These are phyloP conservation scores for Leptatherina wallacei DNA, from an alignment of 2,797 vertebrate genomes.

Conservation along the genomic window DNA sequence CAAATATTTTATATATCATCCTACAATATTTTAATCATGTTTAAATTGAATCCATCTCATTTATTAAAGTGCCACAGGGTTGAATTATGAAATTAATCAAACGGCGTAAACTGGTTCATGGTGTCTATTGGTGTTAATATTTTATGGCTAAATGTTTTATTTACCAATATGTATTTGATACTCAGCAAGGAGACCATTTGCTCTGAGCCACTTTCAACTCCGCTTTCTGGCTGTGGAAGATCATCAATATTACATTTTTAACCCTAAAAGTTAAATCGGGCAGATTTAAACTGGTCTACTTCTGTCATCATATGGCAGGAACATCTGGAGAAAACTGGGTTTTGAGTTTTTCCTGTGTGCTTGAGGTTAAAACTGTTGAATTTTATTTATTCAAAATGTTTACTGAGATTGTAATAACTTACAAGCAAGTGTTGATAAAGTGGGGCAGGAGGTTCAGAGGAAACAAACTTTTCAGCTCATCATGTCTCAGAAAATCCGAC, in stretches of 20 bases:
- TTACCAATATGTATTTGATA: slow-evolving; percentile 70
- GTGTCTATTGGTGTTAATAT: slow-evolving; percentile 67
- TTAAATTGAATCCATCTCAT: slow-evolving; percentile 8
- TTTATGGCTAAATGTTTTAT: slow-evolving; percentile 74
- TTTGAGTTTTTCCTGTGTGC: slow-evolving; percentile 3
- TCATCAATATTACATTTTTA: slow-evolving; percentile 74
- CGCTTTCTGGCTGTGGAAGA: slow-evolving; percentile 54
- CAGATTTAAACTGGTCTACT: slow-evolving; percentile 45
- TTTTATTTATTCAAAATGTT: slow-evolving; percentile 13
- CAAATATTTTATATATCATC: not conserved
- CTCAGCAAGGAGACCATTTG: slow-evolving; percentile 44
- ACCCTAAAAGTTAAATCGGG: slow-evolving; percentile 54
- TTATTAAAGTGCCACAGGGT: not conserved
- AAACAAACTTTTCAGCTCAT: slow-evolving; percentile 3
- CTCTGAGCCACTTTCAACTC: slow-evolving; percentile 43
- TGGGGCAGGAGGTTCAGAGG: not conserved
- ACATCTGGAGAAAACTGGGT: slow-evolving; percentile 22
- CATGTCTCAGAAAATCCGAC: not conserved
- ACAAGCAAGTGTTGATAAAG: slow-evolving; percentile 1
- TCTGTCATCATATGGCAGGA: slow-evolving; percentile 20
- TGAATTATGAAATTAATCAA: slow-evolving; percentile 58
- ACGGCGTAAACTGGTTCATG: slow-evolving; percentile 62
- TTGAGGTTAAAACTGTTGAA: slow-evolving; percentile 2
- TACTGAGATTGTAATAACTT: not conserved
- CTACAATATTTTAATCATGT: not conserved